Conservation (phyloP, 1,140 invertebrate genomes). For the Caerostris extrusa region DNA sequence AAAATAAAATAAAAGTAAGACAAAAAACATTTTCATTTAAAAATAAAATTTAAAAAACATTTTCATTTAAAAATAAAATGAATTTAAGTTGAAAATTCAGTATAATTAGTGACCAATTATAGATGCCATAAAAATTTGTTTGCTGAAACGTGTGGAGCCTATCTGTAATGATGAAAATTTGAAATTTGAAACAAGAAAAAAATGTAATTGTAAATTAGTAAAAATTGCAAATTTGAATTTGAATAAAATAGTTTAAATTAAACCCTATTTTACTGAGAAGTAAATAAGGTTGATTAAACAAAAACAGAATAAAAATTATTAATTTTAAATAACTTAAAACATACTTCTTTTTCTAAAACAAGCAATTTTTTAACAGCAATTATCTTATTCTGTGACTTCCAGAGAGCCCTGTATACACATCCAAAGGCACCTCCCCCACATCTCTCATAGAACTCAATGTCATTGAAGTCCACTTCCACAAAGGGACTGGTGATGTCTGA, state of each 20-base stretch:
- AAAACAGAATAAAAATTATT: no score
- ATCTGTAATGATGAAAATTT: no score
- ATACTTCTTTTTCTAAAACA: slow-evolving; percentile 82
- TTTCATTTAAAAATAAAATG: no score
- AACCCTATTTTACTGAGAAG: neutral
- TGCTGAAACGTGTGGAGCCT: no score
- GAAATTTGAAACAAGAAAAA: no score
- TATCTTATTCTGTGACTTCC: slow-evolving; percentile 81
- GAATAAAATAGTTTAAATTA: slow-evolving; percentile 14
- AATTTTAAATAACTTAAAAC: neutral
- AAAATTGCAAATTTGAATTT: neutral
- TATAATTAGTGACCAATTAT: no score
- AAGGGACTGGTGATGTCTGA: slow-evolving; percentile 72
- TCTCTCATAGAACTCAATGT: slow-evolving; percentile 82
- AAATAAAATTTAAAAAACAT: no score
- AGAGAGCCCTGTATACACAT: slow-evolving; percentile 82
- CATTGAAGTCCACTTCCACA: slow-evolving; percentile 81
- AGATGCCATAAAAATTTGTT: no score
- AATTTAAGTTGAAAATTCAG: no score
- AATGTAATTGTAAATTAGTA: slow-evolving; percentile 21
- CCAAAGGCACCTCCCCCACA: slow-evolving; percentile 82
- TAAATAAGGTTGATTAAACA: no score
- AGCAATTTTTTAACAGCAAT: slow-evolving; percentile 83
- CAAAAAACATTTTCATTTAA: no score
- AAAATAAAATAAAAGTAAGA: no score